Evolutionary conservation across 1,140 invertebrate species (phyloP).

Genomic region (honey bee (Apis mellifera)): DNA sequence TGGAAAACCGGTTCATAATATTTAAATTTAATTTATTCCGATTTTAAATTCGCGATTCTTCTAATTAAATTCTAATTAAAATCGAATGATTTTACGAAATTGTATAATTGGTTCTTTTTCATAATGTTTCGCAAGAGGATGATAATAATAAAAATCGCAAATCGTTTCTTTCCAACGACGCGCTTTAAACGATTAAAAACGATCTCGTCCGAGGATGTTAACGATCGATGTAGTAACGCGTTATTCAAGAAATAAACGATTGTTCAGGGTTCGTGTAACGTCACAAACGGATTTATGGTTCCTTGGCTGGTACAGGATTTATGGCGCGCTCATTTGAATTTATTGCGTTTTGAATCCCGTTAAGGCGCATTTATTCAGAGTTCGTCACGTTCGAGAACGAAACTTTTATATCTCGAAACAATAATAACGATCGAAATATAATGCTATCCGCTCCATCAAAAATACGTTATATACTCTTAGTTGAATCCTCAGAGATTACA

Average conservation of each 20-base stretch:
- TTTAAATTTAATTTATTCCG: too few species aligned
- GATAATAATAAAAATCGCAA: not conserved
- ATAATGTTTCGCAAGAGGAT: too few species aligned
- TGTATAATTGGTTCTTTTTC: too few species aligned
- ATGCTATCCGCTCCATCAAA: too few species aligned
- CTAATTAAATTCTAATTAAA: too few species aligned
- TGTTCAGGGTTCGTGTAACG: not conserved
- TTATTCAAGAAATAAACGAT: not conserved
- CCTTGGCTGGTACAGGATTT: not conserved
- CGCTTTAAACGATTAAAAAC: not conserved
- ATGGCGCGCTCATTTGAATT: constrained; percentile 10
- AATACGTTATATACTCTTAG: too few species aligned
- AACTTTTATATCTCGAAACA: not conserved
- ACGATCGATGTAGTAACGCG: not conserved
- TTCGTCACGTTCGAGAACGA: too few species aligned
- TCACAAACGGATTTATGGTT: not conserved
- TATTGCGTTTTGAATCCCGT: not conserved
- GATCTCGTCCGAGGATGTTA: not conserved
- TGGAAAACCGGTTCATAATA: too few species aligned
- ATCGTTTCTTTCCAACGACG: not conserved
- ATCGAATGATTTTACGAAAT: too few species aligned
- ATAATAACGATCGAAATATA: not conserved
- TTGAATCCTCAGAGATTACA: too few species aligned
- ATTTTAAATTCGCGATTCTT: too few species aligned
- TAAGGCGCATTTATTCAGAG: not conserved